phyloP scores from a whole-genome alignment of 2,797 vertebrate species.

The Melanotaenia parkinsoni region DNA sequence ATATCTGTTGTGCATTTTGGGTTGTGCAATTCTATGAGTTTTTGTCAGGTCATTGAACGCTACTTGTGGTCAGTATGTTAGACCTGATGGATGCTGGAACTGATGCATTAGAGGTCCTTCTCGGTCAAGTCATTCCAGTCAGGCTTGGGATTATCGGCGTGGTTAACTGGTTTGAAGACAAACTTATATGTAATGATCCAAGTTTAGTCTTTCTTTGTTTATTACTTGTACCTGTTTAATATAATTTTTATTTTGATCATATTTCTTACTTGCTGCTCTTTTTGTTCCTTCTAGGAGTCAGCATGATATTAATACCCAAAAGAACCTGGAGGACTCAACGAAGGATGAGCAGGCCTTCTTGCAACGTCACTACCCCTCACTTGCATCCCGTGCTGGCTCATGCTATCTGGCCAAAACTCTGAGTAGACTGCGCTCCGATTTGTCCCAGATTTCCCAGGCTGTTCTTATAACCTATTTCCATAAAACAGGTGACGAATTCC shows the following conservation, averaged over 20 bases:
- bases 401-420: constrained; percentile 84
- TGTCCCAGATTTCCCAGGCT: constrained; percentile 1
- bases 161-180: constrained; percentile 83
- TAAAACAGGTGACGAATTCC: too few species aligned
- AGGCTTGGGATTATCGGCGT: constrained; percentile 88
- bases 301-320: constrained; percentile 85
- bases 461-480: constrained; percentile 4
- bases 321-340: constrained; percentile 77
- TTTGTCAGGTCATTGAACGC: constrained; percentile 82
- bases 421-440: constrained; percentile 74
- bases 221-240: neutral
- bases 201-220: neutral
- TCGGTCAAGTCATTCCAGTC: constrained; percentile 87
- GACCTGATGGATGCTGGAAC: constrained; percentile 89
- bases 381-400: constrained; percentile 83
- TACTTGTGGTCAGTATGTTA: constrained; percentile 87
- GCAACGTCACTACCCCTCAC: constrained; percentile 86
- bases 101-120: constrained; percentile 86
- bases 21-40: neutral
- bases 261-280: neutral
- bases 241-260: neutral
- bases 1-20: constrained; percentile 1
- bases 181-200: constrained; percentile 5
- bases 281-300: constrained; percentile 80
- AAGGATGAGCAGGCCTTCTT: constrained; percentile 85